These are phyloP conservation scores for Ophion obscuratus DNA, from an alignment of 2,888 invertebrate genomes.

Conservation along the genomic window DNA sequence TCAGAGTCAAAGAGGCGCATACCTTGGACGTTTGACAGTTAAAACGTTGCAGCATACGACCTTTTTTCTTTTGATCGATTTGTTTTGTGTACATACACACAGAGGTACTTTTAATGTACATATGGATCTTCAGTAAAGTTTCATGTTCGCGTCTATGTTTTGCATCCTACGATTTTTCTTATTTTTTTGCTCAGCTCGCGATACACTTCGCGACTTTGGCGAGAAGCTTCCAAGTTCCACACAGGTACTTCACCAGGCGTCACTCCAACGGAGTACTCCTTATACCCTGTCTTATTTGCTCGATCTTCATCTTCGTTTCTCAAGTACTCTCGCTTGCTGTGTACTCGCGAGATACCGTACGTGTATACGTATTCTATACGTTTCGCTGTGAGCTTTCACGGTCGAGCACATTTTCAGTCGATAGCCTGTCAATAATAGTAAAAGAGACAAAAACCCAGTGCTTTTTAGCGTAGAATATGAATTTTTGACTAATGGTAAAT, in stretches of 20 bases:
- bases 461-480: no score
- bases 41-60: background rate
- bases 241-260: conserved; percentile 24
- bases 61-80: background rate
- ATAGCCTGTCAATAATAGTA: conserved; percentile 61
- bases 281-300: background rate
- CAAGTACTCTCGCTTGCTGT: background rate
- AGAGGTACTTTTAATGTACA: background rate
- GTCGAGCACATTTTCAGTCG: conserved; percentile 53
- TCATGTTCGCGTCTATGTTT: conserved; percentile 41
- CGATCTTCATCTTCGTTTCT: conserved; percentile 32
- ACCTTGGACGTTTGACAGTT: background rate
- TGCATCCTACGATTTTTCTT: conserved; percentile 16
- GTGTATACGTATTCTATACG: background rate
- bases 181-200: conserved; percentile 22
- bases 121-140: background rate
- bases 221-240: conserved; percentile 9
- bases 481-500: no score
- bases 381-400: conserved; percentile 52
- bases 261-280: background rate
- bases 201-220: conserved; percentile 19
- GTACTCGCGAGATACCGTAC: background rate
- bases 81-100: background rate
- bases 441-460: no score
- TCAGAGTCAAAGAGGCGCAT: background rate